Evolutionary conservation across 2,888 invertebrate genomes (phyloP), one percentile per base, ranked within the genome.

Genomic region (Drosophila tripunctata): DNA sequence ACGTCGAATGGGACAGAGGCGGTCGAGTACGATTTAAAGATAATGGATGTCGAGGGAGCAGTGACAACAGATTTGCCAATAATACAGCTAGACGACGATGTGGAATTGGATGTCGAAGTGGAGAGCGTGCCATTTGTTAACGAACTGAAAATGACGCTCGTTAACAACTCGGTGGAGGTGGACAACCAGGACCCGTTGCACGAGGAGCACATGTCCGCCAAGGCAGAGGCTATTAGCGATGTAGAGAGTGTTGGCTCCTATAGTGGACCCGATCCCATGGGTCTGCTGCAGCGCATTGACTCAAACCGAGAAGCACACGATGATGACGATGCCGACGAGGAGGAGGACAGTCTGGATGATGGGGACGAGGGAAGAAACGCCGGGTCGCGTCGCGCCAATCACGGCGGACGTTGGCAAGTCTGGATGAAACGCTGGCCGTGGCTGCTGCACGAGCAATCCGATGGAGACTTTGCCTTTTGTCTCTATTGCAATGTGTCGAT

Each of bases 401-500:
- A 21, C 7, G 47, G 21, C 15, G 50, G 67, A 38, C 77, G 60
- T 5, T 84, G 74, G 71, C 60, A 57, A 3, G 45, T 72, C 3
- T 88, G 88, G 89, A 78, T 84, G 66, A 80, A 72, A n/a, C 83
- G 83, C 4, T 87, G 71, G 60, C 72, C 78, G 0, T 89, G 89
- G 89, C 36, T 90, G n/a, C 63, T 89, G 7, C 88, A 88, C 17
- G 88, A 86, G 19, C 71, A 81, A 1, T 48, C 58, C 2, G 83
- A 87, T 14, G 83, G 79, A 7, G 54, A 54, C n/a, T 75, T 58
- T 3, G 90, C 81, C 2, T 88, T 78, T 22, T 89, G 89, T 4
- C 63, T 90, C 2, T 90, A 89, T 40, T 89, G 89, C 61, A 89
- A 88, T 21, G 67, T 75, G 1, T 66, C 67, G n/a, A 55, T 89